phyloP scores from a whole-genome alignment of 2,113 vertebrate genomes.

The Cinclus mexicanus region DNA sequence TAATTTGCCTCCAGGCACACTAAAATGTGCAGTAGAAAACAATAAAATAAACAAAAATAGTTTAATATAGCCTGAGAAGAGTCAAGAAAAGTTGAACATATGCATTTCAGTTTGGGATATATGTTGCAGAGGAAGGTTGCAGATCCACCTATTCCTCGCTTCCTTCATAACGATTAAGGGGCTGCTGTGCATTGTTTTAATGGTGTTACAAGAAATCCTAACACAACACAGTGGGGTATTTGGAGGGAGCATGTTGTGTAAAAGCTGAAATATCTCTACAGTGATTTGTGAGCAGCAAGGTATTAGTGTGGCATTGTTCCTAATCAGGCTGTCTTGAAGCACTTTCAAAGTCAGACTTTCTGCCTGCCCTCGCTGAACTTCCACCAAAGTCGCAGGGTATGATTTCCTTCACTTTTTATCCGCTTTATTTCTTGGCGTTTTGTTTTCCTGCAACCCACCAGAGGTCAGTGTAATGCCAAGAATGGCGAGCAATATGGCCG shows the following conservation, averaged over 20 bases:
- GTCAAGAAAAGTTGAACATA: background rate
- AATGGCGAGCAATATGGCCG: background rate
- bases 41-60: background rate
- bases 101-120: background rate
- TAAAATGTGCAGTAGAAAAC: background rate
- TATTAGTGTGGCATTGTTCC: background rate
- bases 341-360: background rate
- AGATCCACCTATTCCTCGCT: background rate
- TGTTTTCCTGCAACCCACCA: background rate
- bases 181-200: background rate
- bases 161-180: background rate
- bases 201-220: background rate
- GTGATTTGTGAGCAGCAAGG: background rate
- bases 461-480: conserved; percentile 47
- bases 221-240: background rate
- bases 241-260: background rate
- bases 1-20: background rate
- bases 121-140: background rate
- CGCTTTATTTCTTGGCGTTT: accelerated
- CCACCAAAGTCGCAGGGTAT: background rate
- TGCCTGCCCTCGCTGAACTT: background rate
- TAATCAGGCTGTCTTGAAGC: background rate
- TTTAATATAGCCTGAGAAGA: background rate
- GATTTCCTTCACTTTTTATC: background rate
- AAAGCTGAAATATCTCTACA: background rate